Conservation (phyloP, 2,797 vertebrate species). For the Lerista edwardsae region DNA sequence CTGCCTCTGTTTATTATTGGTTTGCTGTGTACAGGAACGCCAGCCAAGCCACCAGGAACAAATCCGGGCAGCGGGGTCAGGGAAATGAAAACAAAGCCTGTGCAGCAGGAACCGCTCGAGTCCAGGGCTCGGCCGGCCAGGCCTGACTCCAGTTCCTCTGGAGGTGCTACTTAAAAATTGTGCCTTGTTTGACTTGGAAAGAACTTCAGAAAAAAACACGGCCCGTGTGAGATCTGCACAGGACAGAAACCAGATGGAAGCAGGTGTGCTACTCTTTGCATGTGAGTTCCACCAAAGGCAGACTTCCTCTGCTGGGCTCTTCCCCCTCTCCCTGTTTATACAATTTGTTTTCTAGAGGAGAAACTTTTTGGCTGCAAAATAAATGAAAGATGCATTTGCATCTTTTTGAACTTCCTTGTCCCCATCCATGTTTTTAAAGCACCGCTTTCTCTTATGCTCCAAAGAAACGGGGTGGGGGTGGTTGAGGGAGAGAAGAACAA, state of each 20-base stretch:
- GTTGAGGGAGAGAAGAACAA: too few species aligned
- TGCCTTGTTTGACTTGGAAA: constrained; percentile 87
- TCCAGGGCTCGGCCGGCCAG: constrained; percentile 79
- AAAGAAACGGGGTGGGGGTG: constrained; percentile 17
- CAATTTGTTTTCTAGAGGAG: constrained; percentile 67
- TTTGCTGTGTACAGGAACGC: constrained; percentile 81
- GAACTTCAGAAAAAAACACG: constrained; percentile 75
- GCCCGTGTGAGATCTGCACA: constrained; percentile 66
- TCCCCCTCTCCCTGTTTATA: constrained; percentile 52
- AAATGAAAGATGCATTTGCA: constrained; percentile 48
- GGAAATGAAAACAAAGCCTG: constrained; percentile 87
- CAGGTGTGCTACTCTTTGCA: constrained; percentile 76
- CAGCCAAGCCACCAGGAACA: constrained; percentile 83
- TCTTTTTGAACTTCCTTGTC: constrained; percentile 58
- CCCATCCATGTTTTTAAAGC: constrained; percentile 9
- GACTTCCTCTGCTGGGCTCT: constrained; percentile 61
- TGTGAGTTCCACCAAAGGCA: constrained; percentile 56
- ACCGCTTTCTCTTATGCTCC: constrained; percentile 18
- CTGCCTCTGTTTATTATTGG: constrained; percentile 85
- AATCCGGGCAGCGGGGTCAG: constrained; percentile 85
- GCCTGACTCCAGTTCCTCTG: constrained; percentile 68
- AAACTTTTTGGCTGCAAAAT: constrained; percentile 49
- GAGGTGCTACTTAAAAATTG: constrained; percentile 79
- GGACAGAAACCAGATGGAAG: constrained; percentile 74
- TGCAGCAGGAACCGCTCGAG: constrained; percentile 78